Evolutionary conservation across 1,140 invertebrate species (phyloP).

Genomic region (Sycobia sp.): DNA sequence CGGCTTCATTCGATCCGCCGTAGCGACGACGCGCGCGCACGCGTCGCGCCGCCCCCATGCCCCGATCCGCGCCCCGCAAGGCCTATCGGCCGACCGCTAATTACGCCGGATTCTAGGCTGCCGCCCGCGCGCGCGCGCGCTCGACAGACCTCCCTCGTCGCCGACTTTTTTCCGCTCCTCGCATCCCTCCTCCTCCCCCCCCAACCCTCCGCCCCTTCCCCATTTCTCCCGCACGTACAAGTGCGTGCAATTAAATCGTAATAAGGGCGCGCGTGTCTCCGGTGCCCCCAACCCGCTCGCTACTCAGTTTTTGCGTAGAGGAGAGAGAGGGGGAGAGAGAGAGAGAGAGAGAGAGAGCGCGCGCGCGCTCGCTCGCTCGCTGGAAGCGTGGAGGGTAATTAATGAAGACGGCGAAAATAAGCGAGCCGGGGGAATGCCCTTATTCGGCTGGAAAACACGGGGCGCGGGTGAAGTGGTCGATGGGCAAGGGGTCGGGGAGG

Average conservation of each 20-base stretch:
- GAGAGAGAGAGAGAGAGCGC: no score
- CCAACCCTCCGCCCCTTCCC: neutral
- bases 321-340: neutral
- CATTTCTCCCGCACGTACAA: neutral
- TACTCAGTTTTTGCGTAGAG: neutral
- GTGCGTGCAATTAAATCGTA: slow-evolving; percentile 19
- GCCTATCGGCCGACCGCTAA: slow-evolving; percentile 29
- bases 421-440: slow-evolving; percentile 8
- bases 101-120: slow-evolving; percentile 20
- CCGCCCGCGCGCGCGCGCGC: neutral
- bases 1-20: slow-evolving; percentile 26
- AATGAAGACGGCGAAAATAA: slow-evolving; percentile 31
- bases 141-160: neutral
- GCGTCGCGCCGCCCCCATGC: neutral
- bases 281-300: neutral
- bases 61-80: neutral
- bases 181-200: neutral
- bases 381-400: slow-evolving; percentile 21
- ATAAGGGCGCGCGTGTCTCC: slow-evolving; percentile 4
- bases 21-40: slow-evolving; percentile 8
- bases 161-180: neutral
- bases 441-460: slow-evolving; percentile 5
- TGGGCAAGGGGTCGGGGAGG: neutral
- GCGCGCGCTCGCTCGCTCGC: no score
- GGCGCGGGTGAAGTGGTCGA: neutral